Evolutionary conservation across 2,888 invertebrate genomes (phyloP), one percentile per base, ranked within the genome.

Genomic region (Theretra japonica): DNA sequence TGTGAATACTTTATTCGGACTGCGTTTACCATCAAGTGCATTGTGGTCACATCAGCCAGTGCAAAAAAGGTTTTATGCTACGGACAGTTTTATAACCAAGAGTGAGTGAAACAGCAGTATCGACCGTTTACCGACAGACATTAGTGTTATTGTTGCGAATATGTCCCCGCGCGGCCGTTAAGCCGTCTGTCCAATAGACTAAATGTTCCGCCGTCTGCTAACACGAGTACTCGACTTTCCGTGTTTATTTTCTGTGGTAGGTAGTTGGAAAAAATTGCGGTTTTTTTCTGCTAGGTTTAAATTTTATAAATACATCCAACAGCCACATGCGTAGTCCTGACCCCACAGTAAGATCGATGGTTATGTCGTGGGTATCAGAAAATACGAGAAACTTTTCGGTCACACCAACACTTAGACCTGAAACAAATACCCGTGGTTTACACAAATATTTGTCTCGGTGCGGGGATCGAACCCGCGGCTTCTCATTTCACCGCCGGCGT

Each of bases 91-190:
- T 50, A 50, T 50, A 15, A 19, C 1, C n/a, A 30, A 28, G n/a
- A 60, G 30, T 60, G 7, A 60, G 28, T 30, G 62, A 60, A 33
- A 33, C 33, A n/a, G 33, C 8, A 33, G 33, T 41, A 65, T 65
- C 62, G 15, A 65, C 21, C 41, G 41, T 21, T 65, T 41, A 62
- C 33, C 19, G 62, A 11, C 41, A 15, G 33, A 41, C 62, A 65
- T 65, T 41, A 65, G 41, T 59, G 58, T 23, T 65, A 41, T 65
- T 62, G 62, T 62, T 23, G 62, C 62, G 41, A 65, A 65, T 65
- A 65, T 41, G 30, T 60, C 62, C 62, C 62, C 23, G 15, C 41
- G 62, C 62, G 62, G 23, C 41, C 41, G 62, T 65, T 65, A 41
- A 65, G 41, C 62, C 17, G 62, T 41, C 62, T 65, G 62, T 41